Evolutionary conservation across 1,140 invertebrate genomes (phyloP).

Genomic region (Drosophila neocordata): DNA sequence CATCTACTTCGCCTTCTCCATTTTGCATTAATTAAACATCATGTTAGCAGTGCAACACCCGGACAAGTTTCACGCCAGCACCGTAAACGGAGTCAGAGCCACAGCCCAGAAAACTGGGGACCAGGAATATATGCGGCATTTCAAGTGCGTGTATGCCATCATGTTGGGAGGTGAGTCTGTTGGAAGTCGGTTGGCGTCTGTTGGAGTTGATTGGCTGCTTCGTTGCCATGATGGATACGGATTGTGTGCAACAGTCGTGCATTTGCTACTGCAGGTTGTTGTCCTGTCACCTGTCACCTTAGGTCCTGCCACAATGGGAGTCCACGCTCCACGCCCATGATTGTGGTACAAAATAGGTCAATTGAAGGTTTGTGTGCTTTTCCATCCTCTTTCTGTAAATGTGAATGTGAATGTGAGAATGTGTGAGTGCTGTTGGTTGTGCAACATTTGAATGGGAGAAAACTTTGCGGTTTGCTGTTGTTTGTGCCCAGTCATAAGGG

Average conservation of each 20-base stretch:
- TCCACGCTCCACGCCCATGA: conserved; percentile 47
- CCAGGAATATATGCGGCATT: conserved; percentile 50
- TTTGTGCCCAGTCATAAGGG: background rate
- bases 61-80: conserved; percentile 60
- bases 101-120: background rate
- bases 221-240: conserved; percentile 52
- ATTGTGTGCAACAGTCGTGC: conserved; percentile 16
- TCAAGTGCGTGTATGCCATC: conserved; percentile 61
- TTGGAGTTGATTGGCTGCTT: conserved; percentile 19
- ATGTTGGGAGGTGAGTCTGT: conserved; percentile 13
- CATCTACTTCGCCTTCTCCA: conserved; percentile 27
- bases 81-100: background rate
- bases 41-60: conserved; percentile 78
- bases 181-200: background rate
- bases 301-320: conserved; percentile 23
- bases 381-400: background rate
- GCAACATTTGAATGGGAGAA: conserved; percentile 5
- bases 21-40: conserved; percentile 80
- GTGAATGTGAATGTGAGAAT: background rate
- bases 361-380: conserved; percentile 43
- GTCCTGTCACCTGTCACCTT: conserved; percentile 53
- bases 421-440: background rate
- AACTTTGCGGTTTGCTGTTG: background rate
- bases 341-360: conserved; percentile 62
- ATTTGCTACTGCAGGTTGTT: conserved; percentile 56